A percentile compares a stretch with the other conserved stretches of the same genome.
These are phyloP conservation scores for Aphidoletes aphidimyza DNA, from an alignment of 2,888 invertebrate species.

Conservation along the genomic window DNA sequence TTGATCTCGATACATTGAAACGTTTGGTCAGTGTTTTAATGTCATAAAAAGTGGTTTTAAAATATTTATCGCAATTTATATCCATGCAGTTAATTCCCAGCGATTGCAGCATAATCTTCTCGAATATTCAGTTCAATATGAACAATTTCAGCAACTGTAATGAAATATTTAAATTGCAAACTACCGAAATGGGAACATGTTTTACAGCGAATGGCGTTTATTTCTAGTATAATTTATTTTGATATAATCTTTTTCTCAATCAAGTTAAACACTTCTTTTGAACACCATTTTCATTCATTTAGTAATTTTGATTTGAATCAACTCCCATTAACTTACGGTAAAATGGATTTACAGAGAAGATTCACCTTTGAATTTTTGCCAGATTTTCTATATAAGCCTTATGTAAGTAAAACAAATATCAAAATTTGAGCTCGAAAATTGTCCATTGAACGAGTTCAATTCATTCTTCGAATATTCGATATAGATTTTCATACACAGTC, in stretches of 20 bases:
- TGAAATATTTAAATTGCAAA: neutral
- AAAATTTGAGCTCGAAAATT: too few species aligned
- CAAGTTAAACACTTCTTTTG: neutral
- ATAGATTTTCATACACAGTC: neutral
- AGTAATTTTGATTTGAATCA: neutral
- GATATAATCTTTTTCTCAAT: neutral
- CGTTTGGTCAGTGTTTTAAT: neutral
- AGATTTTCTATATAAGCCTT: neutral
- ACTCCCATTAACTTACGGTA: neutral
- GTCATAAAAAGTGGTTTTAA: neutral
- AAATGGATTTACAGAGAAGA: neutral
- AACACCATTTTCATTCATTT: neutral
- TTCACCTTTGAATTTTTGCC: neutral
- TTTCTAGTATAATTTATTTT: conserved; percentile 11
- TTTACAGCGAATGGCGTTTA: neutral
- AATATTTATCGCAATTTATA: neutral
- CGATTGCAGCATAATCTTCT: neutral
- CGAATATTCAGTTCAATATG: neutral
- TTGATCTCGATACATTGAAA: neutral
- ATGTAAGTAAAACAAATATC: neutral
- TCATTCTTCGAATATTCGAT: neutral
- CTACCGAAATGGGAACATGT: neutral
- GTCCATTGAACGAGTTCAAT: neutral
- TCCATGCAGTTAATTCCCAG: neutral
- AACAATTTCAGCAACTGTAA: neutral